Conservation (phyloP, 1,140 invertebrate species). For the Diplogasteroides magnus region DNA sequence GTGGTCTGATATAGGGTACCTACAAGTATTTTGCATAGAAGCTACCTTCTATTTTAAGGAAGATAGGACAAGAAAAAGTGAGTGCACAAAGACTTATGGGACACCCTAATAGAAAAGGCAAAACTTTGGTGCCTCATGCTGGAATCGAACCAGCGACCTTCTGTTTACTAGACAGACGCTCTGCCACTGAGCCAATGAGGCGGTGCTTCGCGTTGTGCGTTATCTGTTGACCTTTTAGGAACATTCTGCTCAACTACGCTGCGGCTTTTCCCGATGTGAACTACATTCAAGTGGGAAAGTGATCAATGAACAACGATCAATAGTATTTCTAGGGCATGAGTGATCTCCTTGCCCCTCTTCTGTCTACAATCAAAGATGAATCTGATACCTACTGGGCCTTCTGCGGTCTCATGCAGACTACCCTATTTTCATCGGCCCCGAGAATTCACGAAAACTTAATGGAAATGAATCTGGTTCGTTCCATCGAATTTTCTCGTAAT, state of each 20-base stretch:
- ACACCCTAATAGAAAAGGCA: no score
- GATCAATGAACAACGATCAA: neutral
- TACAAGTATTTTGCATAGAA: no score
- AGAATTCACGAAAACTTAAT: slow-evolving; percentile 76
- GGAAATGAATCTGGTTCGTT: slow-evolving; percentile 74
- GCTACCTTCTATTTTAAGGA: no score
- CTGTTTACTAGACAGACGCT: slow-evolving; percentile 48
- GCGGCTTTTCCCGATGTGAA: slow-evolving; percentile 77
- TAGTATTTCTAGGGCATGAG: slow-evolving; percentile 69
- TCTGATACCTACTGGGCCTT: slow-evolving; percentile 89
- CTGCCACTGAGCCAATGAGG: slow-evolving; percentile 46
- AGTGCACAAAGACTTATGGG: no score
- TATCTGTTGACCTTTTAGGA: slow-evolving; percentile 63
- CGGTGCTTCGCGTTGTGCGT: no score
- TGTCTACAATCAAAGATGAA: slow-evolving; percentile 75
- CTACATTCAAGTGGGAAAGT: slow-evolving; percentile 67
- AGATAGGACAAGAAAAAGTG: no score
- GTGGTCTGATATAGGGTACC: no score
- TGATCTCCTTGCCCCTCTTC: slow-evolving; percentile 77
- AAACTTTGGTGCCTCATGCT: neutral
- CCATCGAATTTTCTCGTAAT: neutral
- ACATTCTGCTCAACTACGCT: slow-evolving; percentile 84
- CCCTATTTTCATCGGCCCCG: slow-evolving; percentile 81
- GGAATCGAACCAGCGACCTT: slow-evolving; percentile 33
- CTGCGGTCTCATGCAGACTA: slow-evolving; percentile 80